These are phyloP conservation scores for Sitodiplosis mosellana DNA, from an alignment of 1,140 invertebrate species.

Conservation along the genomic window DNA sequence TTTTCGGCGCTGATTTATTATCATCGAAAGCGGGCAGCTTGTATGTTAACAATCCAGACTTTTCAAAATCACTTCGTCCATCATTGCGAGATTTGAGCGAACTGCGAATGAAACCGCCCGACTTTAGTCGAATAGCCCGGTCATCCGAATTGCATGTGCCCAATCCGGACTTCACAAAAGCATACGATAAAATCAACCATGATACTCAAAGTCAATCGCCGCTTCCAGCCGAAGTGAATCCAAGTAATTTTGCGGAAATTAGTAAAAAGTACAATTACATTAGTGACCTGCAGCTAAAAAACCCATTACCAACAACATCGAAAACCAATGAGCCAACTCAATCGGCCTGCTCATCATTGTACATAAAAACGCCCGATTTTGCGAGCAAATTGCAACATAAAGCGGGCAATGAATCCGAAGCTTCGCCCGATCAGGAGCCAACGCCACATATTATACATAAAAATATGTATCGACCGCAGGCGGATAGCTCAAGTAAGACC, in stretches of 20 bases:
- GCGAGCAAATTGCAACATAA: neutral
- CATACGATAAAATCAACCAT: neutral
- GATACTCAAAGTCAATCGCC: neutral
- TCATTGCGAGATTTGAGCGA: neutral
- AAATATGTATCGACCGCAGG: neutral
- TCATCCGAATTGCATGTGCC: neutral
- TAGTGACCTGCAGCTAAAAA: slow-evolving; percentile 6
- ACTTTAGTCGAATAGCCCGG: neutral
- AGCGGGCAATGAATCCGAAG: neutral
- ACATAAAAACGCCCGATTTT: slow-evolving; percentile 2
- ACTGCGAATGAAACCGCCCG: slow-evolving; percentile 2
- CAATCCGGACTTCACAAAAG: slow-evolving; percentile 1
- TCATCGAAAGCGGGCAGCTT: neutral
- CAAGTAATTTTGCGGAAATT: slow-evolving; percentile 5
- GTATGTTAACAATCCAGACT: slow-evolving; percentile 5
- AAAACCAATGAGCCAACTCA: neutral
- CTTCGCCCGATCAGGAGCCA: slow-evolving; percentile 1
- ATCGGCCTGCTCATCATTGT: neutral
- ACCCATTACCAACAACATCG: neutral
- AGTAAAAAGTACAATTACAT: slow-evolving; percentile 5
- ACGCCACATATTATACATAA: slow-evolving; percentile 2
- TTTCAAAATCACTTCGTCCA: neutral
- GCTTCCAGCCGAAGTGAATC: neutral
- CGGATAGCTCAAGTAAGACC: neutral
- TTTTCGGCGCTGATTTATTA: neutral